phyloP scores from a whole-genome alignment of 2,113 vertebrate genomes.

The Zapornia atra region DNA sequence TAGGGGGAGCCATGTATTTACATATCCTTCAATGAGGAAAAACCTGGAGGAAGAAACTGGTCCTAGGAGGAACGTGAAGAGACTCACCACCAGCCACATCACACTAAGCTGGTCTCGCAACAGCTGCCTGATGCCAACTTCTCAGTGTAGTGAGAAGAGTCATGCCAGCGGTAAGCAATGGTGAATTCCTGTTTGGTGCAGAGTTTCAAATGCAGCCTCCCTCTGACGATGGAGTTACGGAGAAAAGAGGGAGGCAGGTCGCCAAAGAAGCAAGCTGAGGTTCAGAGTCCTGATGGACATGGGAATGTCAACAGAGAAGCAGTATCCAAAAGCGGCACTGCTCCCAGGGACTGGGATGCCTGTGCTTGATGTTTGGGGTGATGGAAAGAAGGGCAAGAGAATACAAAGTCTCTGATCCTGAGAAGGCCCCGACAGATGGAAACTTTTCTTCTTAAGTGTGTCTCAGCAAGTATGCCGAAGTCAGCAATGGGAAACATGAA shows the following conservation, averaged over 20 bases:
- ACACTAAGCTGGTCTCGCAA: not conserved
- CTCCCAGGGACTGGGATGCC: not conserved
- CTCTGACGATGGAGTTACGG: not conserved
- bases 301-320: not conserved
- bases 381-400: not conserved
- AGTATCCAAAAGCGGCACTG: not conserved
- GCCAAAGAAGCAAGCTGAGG: not conserved
- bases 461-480: not conserved
- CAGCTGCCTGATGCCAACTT: not conserved
- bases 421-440: not conserved
- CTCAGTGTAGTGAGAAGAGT: not conserved
- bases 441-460: not conserved
- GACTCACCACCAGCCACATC: not conserved
- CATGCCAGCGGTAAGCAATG: not conserved
- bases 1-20: not conserved
- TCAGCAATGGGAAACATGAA: not conserved
- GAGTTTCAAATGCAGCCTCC: not conserved
- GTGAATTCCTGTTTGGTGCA: rapidly evolving
- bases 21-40: not conserved
- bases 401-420: not conserved
- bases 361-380: not conserved
- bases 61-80: not conserved
- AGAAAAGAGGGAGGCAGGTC: not conserved
- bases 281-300: not conserved
- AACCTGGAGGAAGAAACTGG: not conserved